phyloP scores from a whole-genome alignment of 1,140 invertebrate genomes.

The Macrobrachium rosenbergii region DNA sequence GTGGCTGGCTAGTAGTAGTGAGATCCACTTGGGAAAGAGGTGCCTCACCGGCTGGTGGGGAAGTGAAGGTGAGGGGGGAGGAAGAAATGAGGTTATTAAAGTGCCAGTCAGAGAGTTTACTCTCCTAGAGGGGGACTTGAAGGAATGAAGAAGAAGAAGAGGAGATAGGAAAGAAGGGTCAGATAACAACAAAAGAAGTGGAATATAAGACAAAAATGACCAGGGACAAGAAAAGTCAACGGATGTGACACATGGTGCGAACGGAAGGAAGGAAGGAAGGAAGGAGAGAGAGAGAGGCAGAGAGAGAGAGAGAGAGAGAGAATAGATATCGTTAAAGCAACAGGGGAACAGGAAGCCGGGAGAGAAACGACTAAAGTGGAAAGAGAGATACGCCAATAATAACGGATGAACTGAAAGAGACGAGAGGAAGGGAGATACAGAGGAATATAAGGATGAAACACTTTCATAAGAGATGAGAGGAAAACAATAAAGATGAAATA shows the following conservation, averaged over 20 bases:
- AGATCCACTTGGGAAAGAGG: background rate
- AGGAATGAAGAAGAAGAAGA: background rate
- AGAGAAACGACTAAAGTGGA: background rate
- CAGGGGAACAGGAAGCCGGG: background rate
- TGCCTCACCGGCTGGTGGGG: background rate
- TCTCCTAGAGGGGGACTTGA: background rate
- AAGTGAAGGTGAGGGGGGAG: background rate
- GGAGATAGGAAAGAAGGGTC: background rate
- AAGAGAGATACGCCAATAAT: background rate
- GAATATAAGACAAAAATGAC: background rate
- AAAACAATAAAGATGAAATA: background rate
- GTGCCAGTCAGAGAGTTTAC: background rate
- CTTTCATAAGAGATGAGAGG: background rate
- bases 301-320: background rate
- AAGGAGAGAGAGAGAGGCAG: background rate
- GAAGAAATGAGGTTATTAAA: background rate
- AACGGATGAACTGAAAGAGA: background rate
- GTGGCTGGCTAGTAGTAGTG: background rate
- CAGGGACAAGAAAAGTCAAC: background rate
- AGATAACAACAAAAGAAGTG: background rate
- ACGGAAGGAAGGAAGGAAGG: background rate
- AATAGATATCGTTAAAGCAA: no score
- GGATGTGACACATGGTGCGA: background rate
- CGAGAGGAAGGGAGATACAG: background rate
- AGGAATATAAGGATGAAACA: background rate